Evolutionary conservation across 2,888 invertebrate species (phyloP).

Genomic region (Sylvicola cinctus): DNA sequence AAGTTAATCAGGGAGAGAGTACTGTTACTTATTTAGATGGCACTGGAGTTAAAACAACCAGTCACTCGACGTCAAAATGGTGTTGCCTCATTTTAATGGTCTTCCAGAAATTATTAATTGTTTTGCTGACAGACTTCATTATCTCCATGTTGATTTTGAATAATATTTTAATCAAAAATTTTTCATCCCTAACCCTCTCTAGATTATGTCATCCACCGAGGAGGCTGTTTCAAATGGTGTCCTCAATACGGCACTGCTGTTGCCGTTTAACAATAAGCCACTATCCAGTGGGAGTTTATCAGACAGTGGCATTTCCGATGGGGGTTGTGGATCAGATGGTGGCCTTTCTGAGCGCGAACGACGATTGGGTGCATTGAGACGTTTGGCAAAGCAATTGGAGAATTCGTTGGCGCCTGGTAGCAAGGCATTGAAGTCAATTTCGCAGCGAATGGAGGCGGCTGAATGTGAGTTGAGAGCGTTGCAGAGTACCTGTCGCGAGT

Average conservation of each 20-base stretch:
- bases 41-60: too few species aligned
- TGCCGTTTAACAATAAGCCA: conserved; percentile 10
- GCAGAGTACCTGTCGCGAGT: conserved; percentile 42
- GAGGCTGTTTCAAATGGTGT: too few species aligned
- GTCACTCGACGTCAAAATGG: too few species aligned
- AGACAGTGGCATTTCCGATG: conserved; percentile 54
- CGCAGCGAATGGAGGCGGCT: conserved; percentile 40
- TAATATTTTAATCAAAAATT: too few species aligned
- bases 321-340: conserved; percentile 50
- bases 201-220: too few species aligned
- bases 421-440: conserved; percentile 38
- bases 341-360: conserved; percentile 42
- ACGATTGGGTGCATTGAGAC: conserved; percentile 39
- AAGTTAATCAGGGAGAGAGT: background rate
- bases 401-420: conserved; percentile 44
- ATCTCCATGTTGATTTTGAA: too few species aligned
- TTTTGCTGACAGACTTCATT: too few species aligned
- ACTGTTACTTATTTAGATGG: background rate
- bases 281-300: conserved; percentile 38
- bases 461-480: conserved; percentile 43
- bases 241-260: background rate
- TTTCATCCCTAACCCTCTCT: too few species aligned
- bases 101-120: too few species aligned
- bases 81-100: too few species aligned
- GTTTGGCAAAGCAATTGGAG: conserved; percentile 42